A percentile compares a stretch with the other conserved stretches of the same genome.
These are phyloP conservation scores for Drosophila repletoides DNA, from an alignment of 1,140 invertebrate species.

Conservation along the genomic window DNA sequence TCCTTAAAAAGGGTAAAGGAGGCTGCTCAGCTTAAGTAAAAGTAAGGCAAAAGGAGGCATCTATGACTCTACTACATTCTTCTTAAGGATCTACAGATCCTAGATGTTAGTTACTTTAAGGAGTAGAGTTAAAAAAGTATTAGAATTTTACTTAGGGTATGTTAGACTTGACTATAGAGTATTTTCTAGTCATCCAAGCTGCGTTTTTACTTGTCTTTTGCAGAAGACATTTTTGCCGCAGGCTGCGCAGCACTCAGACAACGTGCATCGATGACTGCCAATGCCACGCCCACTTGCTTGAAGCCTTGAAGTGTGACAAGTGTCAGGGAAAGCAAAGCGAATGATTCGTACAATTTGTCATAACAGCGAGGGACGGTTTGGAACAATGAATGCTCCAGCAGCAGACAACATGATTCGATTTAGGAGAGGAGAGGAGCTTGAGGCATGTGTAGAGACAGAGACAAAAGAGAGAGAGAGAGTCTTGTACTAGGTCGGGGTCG, in stretches of 20 bases:
- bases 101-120: no score
- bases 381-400: neutral
- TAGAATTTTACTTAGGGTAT: no score
- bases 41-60: no score
- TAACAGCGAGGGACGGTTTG: slow-evolving; percentile 23
- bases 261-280: slow-evolving; percentile 13
- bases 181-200: no score
- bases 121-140: no score
- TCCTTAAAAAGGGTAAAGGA: no score
- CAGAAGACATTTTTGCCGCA: slow-evolving; percentile 2
- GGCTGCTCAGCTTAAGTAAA: no score
- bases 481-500: slow-evolving; percentile 32
- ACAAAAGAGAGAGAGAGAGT: neutral
- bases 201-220: slow-evolving; percentile 3
- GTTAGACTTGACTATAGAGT: no score
- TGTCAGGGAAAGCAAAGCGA: slow-evolving; percentile 19
- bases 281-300: slow-evolving; percentile 44
- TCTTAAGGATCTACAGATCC: no score
- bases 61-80: no score
- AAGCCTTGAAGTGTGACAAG: slow-evolving; percentile 33
- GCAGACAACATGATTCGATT: slow-evolving; percentile 32
- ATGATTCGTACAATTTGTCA: slow-evolving; percentile 43
- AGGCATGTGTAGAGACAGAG: neutral
- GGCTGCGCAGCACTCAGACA: no score
- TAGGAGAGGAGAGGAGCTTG: slow-evolving; percentile 1